Evolutionary conservation across 2,113 vertebrate genomes (phyloP).

Genomic region (Pseudopipra pipra): DNA sequence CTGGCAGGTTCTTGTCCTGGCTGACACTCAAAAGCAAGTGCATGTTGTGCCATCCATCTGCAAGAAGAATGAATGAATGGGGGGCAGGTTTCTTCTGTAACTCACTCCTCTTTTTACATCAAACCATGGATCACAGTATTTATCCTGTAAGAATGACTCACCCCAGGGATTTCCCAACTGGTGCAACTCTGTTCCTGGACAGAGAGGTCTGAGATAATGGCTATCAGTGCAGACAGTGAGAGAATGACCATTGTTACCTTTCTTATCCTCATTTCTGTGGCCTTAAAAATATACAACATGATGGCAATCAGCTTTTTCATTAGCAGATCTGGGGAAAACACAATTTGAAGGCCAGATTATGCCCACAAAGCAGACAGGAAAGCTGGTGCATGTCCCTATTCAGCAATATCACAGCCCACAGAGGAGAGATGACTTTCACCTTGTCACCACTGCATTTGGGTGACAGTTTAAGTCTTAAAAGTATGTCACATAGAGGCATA

Average conservation of each 20-base stretch:
- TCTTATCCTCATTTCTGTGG: neutral
- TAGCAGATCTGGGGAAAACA: neutral
- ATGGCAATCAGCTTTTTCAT: neutral
- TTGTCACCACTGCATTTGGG: neutral
- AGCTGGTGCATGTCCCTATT: neutral
- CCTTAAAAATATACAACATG: neutral
- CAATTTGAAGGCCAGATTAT: neutral
- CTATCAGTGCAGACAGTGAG: neutral
- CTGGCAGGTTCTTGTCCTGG: neutral
- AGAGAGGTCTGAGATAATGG: neutral
- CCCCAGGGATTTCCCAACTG: neutral
- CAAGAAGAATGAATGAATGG: accelerated
- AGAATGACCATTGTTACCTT: neutral
- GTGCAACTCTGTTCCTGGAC: neutral
- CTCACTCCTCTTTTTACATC: neutral
- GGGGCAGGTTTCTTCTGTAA: neutral
- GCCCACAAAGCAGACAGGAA: neutral
- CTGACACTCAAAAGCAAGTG: neutral
- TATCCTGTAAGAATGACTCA: neutral
- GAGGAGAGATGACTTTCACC: neutral
- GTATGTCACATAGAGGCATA: neutral
- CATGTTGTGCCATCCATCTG: accelerated
- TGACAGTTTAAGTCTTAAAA: neutral
- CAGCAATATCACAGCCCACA: neutral
- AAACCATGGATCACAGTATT: neutral